Base-by-base conservation (phyloP, 2,888 invertebrate species). In the Epicampocera succincta region DNA sequence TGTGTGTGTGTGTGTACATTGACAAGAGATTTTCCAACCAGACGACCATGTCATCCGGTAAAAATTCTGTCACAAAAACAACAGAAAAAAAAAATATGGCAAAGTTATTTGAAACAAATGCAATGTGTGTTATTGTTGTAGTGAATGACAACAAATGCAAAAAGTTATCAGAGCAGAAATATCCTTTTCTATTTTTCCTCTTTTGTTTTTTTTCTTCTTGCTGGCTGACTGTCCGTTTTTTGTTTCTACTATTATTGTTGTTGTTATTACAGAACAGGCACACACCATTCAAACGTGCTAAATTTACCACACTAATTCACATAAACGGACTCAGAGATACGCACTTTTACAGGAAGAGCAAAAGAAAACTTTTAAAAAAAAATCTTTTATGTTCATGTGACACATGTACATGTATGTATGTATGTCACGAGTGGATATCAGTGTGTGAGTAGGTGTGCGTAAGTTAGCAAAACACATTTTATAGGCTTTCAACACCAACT, bases 81-180 rank as follows among this genome's bases (percentile, higher is more conserved):
- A 33, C 3, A 33, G 8, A 61, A 40, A 50, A 12, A 46, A 66
- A 58, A 17, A 25, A n/a, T n/a, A n/a, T n/a, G n/a, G n/a, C 52
- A 50, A 52, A 72, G 21, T 48, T 48, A 50, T 66, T 44, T 44
- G 17, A 66, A 80, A 63, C 71, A 61, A 66, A 74, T 74, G 58
- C 46, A 50, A 40, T n/a, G 50, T 46, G 56, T 74, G 56, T 66
- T 52, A 66, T 72, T 54, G 72, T 58, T 84, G 74, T 60, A 73
- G 19, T 75, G 80, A 82, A 84, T 69, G 83, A 68, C 77, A 83
- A 83, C 78, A 84, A 83, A 73, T 82, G 82, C 78, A 81, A 78
- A 78, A 74, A 74, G 76, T 84, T 84, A 84, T 84, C 83, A 82
- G 83, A 84, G 83, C 84, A 84, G 82, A 84, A 84, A 83, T 77